These are phyloP conservation scores for Pasiphila rectangulata DNA, from an alignment of 2,888 invertebrate species.

Conservation along the genomic window DNA sequence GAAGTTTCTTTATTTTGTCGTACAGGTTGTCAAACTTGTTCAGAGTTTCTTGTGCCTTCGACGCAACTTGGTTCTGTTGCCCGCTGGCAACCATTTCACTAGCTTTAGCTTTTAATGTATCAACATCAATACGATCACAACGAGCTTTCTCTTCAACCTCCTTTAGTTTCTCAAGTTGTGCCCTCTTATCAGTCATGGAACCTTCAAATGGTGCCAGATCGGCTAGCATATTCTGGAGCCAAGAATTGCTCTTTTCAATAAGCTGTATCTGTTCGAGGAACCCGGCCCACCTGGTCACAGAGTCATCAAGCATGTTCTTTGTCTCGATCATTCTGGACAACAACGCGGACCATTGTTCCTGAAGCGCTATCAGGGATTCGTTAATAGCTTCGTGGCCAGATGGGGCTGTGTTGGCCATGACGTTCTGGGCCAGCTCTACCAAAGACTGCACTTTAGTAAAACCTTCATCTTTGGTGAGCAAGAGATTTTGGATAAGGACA, in stretches of 20 bases:
- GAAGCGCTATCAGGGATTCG: slow-evolving; percentile 88
- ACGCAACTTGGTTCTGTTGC: slow-evolving; percentile 90
- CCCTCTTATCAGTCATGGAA: slow-evolving; percentile 91
- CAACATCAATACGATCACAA: slow-evolving; percentile 94
- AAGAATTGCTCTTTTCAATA: slow-evolving; percentile 89
- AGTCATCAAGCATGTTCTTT: slow-evolving; percentile 92
- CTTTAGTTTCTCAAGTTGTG: slow-evolving; percentile 91
- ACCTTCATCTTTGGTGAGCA: slow-evolving; percentile 96
- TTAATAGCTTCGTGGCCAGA: slow-evolving; percentile 93
- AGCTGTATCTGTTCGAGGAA: slow-evolving; percentile 93
- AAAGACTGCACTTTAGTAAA: slow-evolving; percentile 92
- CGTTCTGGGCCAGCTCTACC: slow-evolving; percentile 94
- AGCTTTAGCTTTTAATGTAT: slow-evolving; percentile 90
- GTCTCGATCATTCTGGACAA: slow-evolving; percentile 94
- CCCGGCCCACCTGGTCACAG: slow-evolving; percentile 94
- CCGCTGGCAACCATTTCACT: slow-evolving; percentile 92
- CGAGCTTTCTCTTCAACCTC: slow-evolving; percentile 92
- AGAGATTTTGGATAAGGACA: slow-evolving; percentile 90
- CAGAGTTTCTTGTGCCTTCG: slow-evolving; percentile 91
- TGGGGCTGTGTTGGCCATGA: slow-evolving; percentile 94
- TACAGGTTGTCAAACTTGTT: slow-evolving; percentile 90
- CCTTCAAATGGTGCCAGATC: slow-evolving; percentile 89
- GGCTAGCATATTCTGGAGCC: slow-evolving; percentile 86
- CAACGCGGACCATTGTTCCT: slow-evolving; percentile 94
- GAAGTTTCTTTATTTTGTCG: slow-evolving; percentile 87